These are phyloP conservation scores for Lepidocyrtinus sp. DNA, from an alignment of 2,888 invertebrate genomes.

Conservation along the genomic window DNA sequence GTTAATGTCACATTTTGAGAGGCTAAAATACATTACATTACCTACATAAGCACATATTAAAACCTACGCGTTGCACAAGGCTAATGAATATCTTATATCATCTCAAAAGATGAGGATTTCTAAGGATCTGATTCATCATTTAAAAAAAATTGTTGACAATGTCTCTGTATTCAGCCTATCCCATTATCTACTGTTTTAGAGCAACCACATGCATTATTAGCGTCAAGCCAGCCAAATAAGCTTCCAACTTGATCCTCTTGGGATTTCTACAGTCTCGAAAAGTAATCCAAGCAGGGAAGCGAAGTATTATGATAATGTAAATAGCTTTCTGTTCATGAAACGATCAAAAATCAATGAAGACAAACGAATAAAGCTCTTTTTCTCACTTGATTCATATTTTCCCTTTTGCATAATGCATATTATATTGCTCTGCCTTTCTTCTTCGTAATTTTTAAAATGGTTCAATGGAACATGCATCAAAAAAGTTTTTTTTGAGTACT, in stretches of 20 bases:
- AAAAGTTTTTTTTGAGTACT: too few relatives aligned
- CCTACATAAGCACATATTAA: too few relatives aligned
- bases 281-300: slow-evolving; percentile 8
- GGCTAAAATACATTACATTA: too few relatives aligned
- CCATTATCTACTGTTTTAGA: slow-evolving; percentile 3
- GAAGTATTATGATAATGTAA: slow-evolving; percentile 36
- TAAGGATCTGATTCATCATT: not conserved
- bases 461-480: slow-evolving; percentile 10
- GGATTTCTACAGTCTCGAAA: slow-evolving; percentile 6
- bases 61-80: not conserved
- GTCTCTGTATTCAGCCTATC: slow-evolving; percentile 1
- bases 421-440: not conserved
- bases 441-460: not conserved
- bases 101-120: not conserved
- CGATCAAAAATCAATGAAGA: slow-evolving; percentile 39
- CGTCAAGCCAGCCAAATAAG: slow-evolving; percentile 11
- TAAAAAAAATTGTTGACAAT: not conserved
- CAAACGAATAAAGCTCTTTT: slow-evolving; percentile 26
- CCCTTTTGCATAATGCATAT: not conserved
- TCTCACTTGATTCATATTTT: not conserved
- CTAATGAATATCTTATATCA: not conserved
- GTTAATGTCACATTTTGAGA: slow-evolving; percentile 6
- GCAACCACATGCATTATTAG: slow-evolving; percentile 1
- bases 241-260: slow-evolving; percentile 1
- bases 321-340: slow-evolving; percentile 14